Conservation (phyloP, 1,140 invertebrate species). For the Sycobia sp. region DNA sequence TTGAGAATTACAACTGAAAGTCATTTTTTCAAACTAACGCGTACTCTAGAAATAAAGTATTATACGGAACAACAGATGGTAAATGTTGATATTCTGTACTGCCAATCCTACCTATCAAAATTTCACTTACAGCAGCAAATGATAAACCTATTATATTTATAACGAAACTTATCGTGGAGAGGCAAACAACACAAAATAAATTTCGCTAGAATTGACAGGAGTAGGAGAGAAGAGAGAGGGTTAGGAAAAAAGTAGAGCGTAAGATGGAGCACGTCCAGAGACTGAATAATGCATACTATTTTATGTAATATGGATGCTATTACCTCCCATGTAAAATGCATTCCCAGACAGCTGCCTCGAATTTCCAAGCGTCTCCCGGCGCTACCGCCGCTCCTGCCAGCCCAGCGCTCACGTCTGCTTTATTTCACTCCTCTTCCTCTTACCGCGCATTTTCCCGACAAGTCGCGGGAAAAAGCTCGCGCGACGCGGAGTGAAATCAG, state of each 20-base stretch:
- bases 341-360: constrained; percentile 34
- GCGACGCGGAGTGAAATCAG: constrained; percentile 20
- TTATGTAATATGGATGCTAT: constrained; percentile 44
- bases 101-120: too few relatives aligned
- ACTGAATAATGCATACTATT: constrained; percentile 43
- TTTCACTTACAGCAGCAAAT: too few relatives aligned
- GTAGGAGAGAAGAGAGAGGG: constrained; percentile 7
- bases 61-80: too few relatives aligned
- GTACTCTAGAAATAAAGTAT: too few relatives aligned
- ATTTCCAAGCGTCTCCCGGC: neutral
- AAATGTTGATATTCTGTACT: too few relatives aligned
- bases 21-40: too few relatives aligned
- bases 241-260: constrained; percentile 8
- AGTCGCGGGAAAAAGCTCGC: neutral
- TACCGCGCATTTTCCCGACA: constrained; percentile 11
- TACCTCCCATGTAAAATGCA: constrained; percentile 42
- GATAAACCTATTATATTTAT: too few relatives aligned
- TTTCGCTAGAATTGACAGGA: too few relatives aligned
- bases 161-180: too few relatives aligned
- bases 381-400: too few relatives aligned
- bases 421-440: constrained; percentile 6
- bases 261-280: neutral
- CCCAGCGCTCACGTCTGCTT: neutral
- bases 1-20: too few relatives aligned
- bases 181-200: too few relatives aligned